Conservation (phyloP, 2,888 invertebrate genomes). For the Dexiosoma caninum region DNA sequence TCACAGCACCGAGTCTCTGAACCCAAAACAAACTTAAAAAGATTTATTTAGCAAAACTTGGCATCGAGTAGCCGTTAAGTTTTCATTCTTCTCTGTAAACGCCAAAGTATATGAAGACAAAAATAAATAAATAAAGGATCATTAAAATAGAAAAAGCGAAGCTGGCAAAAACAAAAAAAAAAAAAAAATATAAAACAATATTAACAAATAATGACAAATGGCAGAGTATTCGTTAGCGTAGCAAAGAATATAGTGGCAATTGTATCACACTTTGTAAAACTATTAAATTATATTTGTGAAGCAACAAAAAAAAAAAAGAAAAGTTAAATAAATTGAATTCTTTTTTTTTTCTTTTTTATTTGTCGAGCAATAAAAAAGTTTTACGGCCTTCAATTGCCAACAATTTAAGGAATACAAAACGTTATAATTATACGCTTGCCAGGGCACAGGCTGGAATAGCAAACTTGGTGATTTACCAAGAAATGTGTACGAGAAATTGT, state of each 20-base stretch:
- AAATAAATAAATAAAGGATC: conserved; percentile 36
- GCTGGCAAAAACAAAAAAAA: conserved; percentile 30
- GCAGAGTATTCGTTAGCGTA: background rate
- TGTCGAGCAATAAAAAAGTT: conserved; percentile 12
- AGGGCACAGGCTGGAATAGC: background rate
- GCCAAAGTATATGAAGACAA: background rate
- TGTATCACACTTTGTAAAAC: conserved; percentile 58
- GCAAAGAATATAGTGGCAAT: conserved; percentile 44
- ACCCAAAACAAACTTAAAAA: conserved; percentile 26
- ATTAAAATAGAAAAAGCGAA: no score
- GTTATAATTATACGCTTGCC: conserved; percentile 50
- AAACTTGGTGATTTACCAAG: background rate
- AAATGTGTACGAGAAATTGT: conserved; percentile 10
- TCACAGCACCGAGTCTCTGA: conserved; percentile 14
- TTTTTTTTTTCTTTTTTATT: no score
- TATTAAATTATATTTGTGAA: conserved; percentile 46
- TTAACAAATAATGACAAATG: conserved; percentile 58
- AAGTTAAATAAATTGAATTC: background rate
- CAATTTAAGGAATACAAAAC: conserved; percentile 49
- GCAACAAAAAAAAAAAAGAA: background rate
- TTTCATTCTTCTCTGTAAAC: background rate
- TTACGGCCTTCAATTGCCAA: conserved; percentile 58
- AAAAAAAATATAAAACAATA: no score
- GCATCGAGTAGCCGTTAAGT: conserved; percentile 40
- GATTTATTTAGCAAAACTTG: conserved; percentile 62